phyloP scores from a whole-genome alignment of 2,113 vertebrate species.

The Phainopepla nitens region DNA sequence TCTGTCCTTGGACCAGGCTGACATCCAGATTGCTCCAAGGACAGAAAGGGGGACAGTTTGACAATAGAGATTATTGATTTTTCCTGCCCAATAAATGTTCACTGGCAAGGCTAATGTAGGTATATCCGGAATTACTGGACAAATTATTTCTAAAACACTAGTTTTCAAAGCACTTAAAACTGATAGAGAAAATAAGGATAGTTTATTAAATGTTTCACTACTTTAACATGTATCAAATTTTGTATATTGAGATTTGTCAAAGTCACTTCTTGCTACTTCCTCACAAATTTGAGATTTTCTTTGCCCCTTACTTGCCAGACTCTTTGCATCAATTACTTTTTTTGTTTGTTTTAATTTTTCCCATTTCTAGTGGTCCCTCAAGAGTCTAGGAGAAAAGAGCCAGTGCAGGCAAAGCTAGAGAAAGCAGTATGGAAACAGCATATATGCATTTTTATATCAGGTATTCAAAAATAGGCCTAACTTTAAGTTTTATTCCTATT shows the following conservation, averaged over 20 bases:
- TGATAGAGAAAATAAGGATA: not conserved
- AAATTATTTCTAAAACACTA: not conserved
- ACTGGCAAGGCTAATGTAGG: not conserved
- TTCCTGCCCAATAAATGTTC: not conserved
- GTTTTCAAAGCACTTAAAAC: not conserved
- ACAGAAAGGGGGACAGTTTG: not conserved
- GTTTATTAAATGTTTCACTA: not conserved
- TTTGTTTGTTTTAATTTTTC: not conserved
- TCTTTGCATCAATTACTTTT: not conserved
- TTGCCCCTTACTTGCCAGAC: not conserved
- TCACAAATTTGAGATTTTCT: not conserved
- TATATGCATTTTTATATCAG: not conserved
- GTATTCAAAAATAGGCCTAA: not conserved
- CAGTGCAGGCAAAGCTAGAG: not conserved
- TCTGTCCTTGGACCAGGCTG: not conserved
- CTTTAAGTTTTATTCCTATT: not conserved
- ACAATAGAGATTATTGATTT: not conserved
- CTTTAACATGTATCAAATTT: not conserved
- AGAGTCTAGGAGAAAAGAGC: not conserved
- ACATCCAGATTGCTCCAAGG: not conserved
- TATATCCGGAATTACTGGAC: not conserved
- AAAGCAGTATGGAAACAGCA: accelerated
- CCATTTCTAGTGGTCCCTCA: not conserved
- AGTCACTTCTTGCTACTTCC: not conserved
- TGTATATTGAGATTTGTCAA: not conserved